Conservation (phyloP, 2,888 invertebrate genomes). For the Drosophila pseudotakahashii region DNA sequence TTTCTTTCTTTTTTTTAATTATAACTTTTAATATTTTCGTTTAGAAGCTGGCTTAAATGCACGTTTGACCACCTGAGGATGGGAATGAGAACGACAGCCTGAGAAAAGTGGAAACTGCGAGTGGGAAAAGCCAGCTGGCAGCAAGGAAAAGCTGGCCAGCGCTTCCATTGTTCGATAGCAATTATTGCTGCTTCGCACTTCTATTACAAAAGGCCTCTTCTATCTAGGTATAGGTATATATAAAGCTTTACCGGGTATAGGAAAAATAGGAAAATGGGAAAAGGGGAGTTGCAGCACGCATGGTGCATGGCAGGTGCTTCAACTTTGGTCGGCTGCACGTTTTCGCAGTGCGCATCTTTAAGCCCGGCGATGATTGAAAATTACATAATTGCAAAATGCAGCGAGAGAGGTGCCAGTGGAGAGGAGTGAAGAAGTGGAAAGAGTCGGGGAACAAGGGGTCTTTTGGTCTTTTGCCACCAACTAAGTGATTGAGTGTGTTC, state of each 20-base stretch:
- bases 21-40: slow-evolving; percentile 73
- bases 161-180: slow-evolving; percentile 73
- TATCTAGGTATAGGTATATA: neutral
- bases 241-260: too few species aligned
- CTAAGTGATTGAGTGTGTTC: slow-evolving; percentile 41
- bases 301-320: slow-evolving; percentile 68
- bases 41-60: slow-evolving; percentile 38
- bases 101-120: slow-evolving; percentile 17
- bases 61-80: slow-evolving; percentile 26
- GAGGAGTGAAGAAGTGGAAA: neutral
- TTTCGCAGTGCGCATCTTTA: slow-evolving; percentile 65
- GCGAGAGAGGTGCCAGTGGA: slow-evolving; percentile 16
- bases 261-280: slow-evolving; percentile 1
- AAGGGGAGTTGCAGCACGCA: slow-evolving; percentile 26
- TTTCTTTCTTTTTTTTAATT: slow-evolving; percentile 57
- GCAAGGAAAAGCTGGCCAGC: slow-evolving; percentile 12
- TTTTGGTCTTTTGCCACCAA: slow-evolving; percentile 8
- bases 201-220: slow-evolving; percentile 57
- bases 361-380: slow-evolving; percentile 74
- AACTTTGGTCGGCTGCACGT: slow-evolving; percentile 68
- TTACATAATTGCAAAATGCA: slow-evolving; percentile 74
- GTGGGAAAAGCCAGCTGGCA: slow-evolving; percentile 22
- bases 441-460: neutral
- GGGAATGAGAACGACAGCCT: slow-evolving; percentile 31
- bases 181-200: slow-evolving; percentile 73